Evolutionary conservation across 92 coral and sea anemone genomes (phyloP).

Genomic region (Porites lobata): DNA sequence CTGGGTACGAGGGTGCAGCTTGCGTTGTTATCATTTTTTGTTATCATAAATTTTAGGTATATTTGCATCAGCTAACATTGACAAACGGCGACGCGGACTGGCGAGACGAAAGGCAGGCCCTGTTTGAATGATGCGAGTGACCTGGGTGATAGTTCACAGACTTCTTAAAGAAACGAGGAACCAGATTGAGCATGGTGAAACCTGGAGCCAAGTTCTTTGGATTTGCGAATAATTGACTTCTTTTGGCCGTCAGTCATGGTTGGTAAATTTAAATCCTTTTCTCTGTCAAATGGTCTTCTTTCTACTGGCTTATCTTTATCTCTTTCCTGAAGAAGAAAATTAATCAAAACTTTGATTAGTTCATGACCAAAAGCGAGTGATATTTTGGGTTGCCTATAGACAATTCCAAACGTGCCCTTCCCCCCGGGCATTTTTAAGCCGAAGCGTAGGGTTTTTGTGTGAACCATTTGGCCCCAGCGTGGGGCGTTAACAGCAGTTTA

Average conservation of each 20-base stretch:
- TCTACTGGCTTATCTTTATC: slow-evolving; percentile 78
- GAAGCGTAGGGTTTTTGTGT: too few species aligned
- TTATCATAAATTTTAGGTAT: too few species aligned
- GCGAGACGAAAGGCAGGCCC: too few species aligned
- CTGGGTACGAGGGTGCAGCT: too few species aligned
- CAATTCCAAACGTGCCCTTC: too few species aligned
- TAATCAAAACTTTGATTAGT: not conserved
- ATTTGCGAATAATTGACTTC: slow-evolving; percentile 87
- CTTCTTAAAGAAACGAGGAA: slow-evolving; percentile 81
- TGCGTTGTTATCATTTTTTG: too few species aligned
- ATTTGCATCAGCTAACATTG: too few species aligned
- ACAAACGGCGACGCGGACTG: too few species aligned
- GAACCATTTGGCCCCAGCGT: too few species aligned
- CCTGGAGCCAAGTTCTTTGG: slow-evolving; percentile 90
- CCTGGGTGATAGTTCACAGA: not conserved
- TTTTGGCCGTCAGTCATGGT: slow-evolving; percentile 78
- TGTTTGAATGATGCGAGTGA: not conserved
- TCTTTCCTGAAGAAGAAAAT: slow-evolving; percentile 68
- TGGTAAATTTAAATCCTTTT: slow-evolving; percentile 81
- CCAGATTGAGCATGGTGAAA: slow-evolving; percentile 84
- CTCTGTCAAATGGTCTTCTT: slow-evolving; percentile 97
- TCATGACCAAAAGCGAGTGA: not conserved
- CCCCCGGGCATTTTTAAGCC: too few species aligned
- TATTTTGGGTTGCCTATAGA: not conserved
- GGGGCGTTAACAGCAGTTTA: too few species aligned